Conservation (phyloP, 2,797 vertebrate genomes). For the Pipistrellus nathusii region DNA sequence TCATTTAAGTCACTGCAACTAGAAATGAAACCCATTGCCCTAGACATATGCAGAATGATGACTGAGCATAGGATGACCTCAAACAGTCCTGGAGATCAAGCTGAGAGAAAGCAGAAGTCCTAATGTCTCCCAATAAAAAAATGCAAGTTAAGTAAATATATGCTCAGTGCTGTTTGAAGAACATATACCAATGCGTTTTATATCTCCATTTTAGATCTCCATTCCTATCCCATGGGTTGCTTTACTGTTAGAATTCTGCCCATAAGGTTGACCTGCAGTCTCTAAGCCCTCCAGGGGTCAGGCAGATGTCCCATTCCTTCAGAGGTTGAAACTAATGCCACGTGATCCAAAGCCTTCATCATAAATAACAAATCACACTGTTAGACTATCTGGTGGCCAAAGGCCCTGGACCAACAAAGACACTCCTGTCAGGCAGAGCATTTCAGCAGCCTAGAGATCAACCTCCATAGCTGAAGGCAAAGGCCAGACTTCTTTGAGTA, state of each 20-base stretch:
- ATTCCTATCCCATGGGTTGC: no score
- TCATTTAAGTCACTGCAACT: conserved; percentile 61
- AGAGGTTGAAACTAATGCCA: background rate
- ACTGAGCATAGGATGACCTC: background rate
- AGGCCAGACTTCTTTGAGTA: background rate
- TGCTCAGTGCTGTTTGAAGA: background rate
- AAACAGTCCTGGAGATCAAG: background rate
- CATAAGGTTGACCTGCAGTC: background rate
- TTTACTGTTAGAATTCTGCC: background rate
- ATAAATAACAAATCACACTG: background rate
- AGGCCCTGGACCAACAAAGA: background rate
- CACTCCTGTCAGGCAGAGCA: background rate
- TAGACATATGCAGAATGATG: conserved; percentile 1
- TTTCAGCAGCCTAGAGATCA: background rate
- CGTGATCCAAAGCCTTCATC: background rate
- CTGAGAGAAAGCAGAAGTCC: background rate
- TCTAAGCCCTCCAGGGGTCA: background rate
- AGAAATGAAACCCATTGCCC: conserved; percentile 50
- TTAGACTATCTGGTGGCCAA: background rate
- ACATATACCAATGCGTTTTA: background rate
- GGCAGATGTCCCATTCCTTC: background rate
- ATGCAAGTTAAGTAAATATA: background rate
- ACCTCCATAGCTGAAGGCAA: no score
- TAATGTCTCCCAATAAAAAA: background rate
- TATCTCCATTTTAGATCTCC: background rate